These are phyloP conservation scores for Sycophaga agraensis DNA, from an alignment of 1,140 invertebrate species.

Conservation along the genomic window DNA sequence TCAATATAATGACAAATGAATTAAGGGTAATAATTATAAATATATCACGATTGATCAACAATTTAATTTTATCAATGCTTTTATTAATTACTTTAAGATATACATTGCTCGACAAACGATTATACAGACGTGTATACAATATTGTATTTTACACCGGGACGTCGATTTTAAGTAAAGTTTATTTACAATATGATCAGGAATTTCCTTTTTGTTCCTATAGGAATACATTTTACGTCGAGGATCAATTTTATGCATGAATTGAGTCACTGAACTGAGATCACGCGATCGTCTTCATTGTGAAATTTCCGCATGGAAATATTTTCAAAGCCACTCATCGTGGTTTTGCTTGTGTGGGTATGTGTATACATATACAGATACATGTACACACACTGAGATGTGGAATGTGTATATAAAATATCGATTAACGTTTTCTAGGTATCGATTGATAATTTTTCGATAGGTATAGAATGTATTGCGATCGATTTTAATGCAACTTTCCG, in stretches of 20 bases:
- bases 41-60: too few species aligned
- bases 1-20: too few species aligned
- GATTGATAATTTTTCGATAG: constrained; percentile 11
- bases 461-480: not conserved
- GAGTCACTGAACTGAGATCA: not conserved
- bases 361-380: constrained; percentile 3
- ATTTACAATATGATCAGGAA: constrained; percentile 32
- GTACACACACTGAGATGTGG: not conserved
- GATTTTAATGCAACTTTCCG: not conserved
- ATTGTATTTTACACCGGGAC: constrained; percentile 47
- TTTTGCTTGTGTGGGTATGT: not conserved
- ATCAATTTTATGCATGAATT: constrained; percentile 24
- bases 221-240: constrained; percentile 26
- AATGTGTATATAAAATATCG: constrained; percentile 27
- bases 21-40: too few species aligned
- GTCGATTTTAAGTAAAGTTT: constrained; percentile 32
- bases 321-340: constrained; percentile 9
- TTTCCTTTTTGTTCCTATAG: constrained; percentile 20
- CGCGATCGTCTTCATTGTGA: constrained; percentile 20
- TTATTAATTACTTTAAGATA: constrained; percentile 54
- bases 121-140: constrained; percentile 55
- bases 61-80: constrained; percentile 29
- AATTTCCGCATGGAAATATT: constrained; percentile 21
- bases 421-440: constrained; percentile 17
- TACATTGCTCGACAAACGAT: constrained; percentile 57